Evolutionary conservation across 2,888 invertebrate genomes (phyloP), one percentile per base, ranked within the genome.

Genomic region (Sinotaia quadrata): DNA sequence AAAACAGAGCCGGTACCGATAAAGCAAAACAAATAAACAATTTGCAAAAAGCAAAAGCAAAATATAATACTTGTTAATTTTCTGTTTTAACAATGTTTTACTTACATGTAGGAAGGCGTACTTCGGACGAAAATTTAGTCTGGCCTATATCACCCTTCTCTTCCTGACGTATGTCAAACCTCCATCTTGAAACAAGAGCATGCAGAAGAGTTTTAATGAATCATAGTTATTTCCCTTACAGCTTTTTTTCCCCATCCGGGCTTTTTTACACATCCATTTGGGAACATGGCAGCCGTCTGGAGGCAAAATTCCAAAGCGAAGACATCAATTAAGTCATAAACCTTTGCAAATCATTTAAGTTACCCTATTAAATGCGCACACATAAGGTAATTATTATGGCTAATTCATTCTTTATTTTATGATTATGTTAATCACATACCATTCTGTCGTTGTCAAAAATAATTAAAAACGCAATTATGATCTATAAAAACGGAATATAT

Each of bases 211-310:
- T 8, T 21, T 51, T 65, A 21, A 37, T 49, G n/a, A 51, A 36
- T 52, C 21, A 37, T 37, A 57, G 51, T 49, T 47, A 54, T 15
- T 29, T 57, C 65, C 29, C 56, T 56, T 33, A 2, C 15, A 58
- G 59, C 56, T 57, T 67, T 52, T 49, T 41, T 47, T 58, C 54
- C 65, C 62, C 73, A 80, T 81, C 81, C 83, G 81, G 81, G 78
- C 72, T 67, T 75, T 78, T 68, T 59, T 58, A 49, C 70, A 72
- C 66, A 62, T 71, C n/a, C 68, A 72, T 73, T 66, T 77, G 76
- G 76, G 69, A 83, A 81, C 78, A 83, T 83, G 83, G 83, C 83
- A 78, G 81, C 82, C 81, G 81, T 82, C 81, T 81, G 79, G 78
- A 76, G 77, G 77, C 76, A 71, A 68, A 63, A 67, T 54, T 52